Evolutionary conservation across 2,113 vertebrate genomes (phyloP).

Genomic region (Copsychus sechellarum): DNA sequence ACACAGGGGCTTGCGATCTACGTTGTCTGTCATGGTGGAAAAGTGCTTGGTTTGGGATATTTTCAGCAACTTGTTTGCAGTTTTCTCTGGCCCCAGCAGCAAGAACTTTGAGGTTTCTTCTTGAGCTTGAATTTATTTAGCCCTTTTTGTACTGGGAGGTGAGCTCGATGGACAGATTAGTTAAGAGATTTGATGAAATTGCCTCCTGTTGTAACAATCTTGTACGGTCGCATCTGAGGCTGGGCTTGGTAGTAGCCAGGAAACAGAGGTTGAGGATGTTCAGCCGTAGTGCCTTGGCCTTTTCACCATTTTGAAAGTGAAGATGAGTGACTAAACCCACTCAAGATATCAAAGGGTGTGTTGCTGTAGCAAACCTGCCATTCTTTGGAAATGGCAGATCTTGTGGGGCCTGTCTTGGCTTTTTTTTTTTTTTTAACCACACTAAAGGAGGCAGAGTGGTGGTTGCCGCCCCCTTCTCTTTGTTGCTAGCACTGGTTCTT

Average conservation of each 20-base stretch:
- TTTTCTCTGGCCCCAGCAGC: background rate
- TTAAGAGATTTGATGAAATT: background rate
- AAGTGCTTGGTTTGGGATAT: background rate
- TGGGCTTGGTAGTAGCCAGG: background rate
- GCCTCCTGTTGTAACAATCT: rapidly evolving
- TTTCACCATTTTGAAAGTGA: background rate
- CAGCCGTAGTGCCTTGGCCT: background rate
- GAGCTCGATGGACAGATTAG: background rate
- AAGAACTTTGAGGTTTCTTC: background rate
- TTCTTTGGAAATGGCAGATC: background rate
- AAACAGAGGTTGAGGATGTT: background rate
- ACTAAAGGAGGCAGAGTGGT: constrained; percentile 21
- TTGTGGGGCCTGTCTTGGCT: constrained; percentile 8
- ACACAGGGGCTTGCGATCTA: background rate
- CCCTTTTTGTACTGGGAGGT: background rate
- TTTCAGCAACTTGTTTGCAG: background rate
- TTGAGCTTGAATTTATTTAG: background rate
- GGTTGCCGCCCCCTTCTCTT: constrained; percentile 75
- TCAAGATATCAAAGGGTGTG: background rate
- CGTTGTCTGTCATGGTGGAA: background rate
- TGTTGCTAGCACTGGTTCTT: constrained; percentile 69
- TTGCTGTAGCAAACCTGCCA: background rate
- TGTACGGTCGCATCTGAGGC: too few relatives aligned
- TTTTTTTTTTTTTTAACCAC: background rate
- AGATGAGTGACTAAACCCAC: background rate